Evolutionary conservation across 2,888 invertebrate species (phyloP).

Genomic region (Dryadula phaetusa): DNA sequence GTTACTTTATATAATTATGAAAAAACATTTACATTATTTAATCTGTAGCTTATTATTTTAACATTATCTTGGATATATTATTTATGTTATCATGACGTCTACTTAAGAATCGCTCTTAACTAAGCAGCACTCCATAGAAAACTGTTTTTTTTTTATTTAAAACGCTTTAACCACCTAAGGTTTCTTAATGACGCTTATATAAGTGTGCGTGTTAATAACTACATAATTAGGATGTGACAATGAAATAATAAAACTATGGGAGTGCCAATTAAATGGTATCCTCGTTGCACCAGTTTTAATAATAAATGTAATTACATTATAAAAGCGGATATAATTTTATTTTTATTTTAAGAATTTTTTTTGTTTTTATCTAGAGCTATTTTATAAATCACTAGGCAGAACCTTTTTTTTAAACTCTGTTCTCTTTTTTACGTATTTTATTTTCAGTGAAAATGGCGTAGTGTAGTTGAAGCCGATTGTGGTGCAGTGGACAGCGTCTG

Average conservation of each 20-base stretch:
- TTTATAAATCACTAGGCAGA: no score
- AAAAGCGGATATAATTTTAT: no score
- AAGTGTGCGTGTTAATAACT: slow-evolving; percentile 24
- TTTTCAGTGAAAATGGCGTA: no score
- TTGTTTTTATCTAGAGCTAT: no score
- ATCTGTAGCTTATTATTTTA: no score
- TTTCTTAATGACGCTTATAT: slow-evolving; percentile 16
- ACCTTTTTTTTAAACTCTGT: no score
- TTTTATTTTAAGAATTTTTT: no score
- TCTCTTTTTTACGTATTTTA: no score
- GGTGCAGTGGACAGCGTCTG: no score
- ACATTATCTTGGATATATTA: neutral
- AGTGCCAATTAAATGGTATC: slow-evolving; percentile 19
- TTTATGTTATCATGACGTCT: neutral
- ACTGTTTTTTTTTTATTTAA: neutral
- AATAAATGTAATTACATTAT: slow-evolving; percentile 3
- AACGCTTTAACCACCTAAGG: slow-evolving; percentile 10
- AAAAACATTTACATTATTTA: no score
- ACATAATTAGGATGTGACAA: slow-evolving; percentile 26
- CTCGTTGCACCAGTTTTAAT: slow-evolving; percentile 15
- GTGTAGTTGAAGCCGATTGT: no score
- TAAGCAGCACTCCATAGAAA: neutral
- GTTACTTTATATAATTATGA: no score
- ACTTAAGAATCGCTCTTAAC: neutral
- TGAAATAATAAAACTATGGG: slow-evolving; percentile 25